Evolutionary conservation across 2,888 invertebrate genomes (phyloP).

Genomic region (Norana najaformis): DNA sequence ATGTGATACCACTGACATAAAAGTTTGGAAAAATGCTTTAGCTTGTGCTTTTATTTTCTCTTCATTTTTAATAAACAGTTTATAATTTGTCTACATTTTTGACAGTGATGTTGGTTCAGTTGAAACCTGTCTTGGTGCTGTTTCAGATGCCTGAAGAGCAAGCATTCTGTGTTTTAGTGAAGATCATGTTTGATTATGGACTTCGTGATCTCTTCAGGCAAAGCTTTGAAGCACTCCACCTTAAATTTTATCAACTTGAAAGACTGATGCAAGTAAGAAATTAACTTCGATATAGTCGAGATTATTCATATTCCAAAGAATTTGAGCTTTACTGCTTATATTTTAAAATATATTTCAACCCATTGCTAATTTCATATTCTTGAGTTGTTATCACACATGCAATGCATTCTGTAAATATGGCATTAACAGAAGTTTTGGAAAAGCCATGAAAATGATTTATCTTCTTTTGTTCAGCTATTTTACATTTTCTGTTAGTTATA

Average conservation of each 20-base stretch:
- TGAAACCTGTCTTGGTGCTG: background rate
- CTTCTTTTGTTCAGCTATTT: background rate
- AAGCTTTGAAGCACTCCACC: constrained; percentile 92
- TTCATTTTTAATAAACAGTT: background rate
- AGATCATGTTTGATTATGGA: constrained; percentile 94
- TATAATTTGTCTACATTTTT: background rate
- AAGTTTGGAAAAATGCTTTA: too few relatives aligned
- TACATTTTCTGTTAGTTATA: background rate
- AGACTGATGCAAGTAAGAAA: constrained; percentile 74
- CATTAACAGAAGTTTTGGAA: background rate
- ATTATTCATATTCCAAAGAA: background rate
- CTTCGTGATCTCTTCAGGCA: constrained; percentile 92
- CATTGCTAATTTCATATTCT: background rate
- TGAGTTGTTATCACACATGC: background rate
- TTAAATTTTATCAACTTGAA: constrained; percentile 91
- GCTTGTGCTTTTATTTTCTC: background rate
- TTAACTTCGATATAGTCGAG: background rate
- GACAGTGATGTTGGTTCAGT: background rate
- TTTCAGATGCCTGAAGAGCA: constrained; percentile 98
- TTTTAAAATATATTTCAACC: background rate
- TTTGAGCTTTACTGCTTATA: background rate
- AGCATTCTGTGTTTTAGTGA: constrained; percentile 93
- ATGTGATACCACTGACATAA: background rate
- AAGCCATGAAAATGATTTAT: background rate
- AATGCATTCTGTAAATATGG: background rate